Evolutionary conservation across 2,888 invertebrate genomes (phyloP).

Genomic region (Drosophila paucipuncta): DNA sequence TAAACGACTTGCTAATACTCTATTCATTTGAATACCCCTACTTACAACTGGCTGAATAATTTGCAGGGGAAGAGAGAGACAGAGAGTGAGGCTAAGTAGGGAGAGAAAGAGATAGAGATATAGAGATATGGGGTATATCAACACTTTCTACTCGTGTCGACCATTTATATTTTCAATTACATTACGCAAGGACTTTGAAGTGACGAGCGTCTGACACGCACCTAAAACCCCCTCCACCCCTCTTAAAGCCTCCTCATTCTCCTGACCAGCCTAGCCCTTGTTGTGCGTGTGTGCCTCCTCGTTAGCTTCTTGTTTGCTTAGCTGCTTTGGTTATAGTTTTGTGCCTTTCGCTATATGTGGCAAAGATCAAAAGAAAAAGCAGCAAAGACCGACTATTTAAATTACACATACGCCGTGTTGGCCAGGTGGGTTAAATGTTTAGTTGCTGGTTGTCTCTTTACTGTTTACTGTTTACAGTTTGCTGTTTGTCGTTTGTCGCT

Average conservation of each 20-base stretch:
- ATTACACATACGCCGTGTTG: slow-evolving; percentile 73
- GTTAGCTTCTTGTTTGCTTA: slow-evolving; percentile 46
- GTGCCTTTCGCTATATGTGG: slow-evolving; percentile 7
- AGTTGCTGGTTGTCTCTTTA: slow-evolving; percentile 5
- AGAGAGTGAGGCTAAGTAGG: neutral
- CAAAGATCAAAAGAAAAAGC: slow-evolving; percentile 72
- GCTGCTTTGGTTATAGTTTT: slow-evolving; percentile 41
- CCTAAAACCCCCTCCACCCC: slow-evolving; percentile 9
- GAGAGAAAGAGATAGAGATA: neutral
- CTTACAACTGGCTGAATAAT: neutral
- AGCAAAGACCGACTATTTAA: slow-evolving; percentile 60
- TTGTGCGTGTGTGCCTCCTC: slow-evolving; percentile 35
- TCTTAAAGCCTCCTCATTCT: neutral
- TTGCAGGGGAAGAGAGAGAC: neutral
- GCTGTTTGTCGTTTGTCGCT: neutral
- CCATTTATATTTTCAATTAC: slow-evolving; percentile 80
- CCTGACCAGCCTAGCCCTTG: slow-evolving; percentile 19
- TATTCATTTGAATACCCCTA: neutral
- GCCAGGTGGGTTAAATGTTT: slow-evolving; percentile 44
- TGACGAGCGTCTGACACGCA: slow-evolving; percentile 72
- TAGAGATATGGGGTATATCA: slow-evolving; percentile 18
- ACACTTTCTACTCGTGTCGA: slow-evolving; percentile 39
- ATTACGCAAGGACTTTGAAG: slow-evolving; percentile 65
- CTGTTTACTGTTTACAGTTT: neutral
- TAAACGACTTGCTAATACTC: slow-evolving; percentile 2